These are phyloP conservation scores for Tachysurus vachellii DNA, from an alignment of 2,113 vertebrate genomes.

Conservation along the genomic window DNA sequence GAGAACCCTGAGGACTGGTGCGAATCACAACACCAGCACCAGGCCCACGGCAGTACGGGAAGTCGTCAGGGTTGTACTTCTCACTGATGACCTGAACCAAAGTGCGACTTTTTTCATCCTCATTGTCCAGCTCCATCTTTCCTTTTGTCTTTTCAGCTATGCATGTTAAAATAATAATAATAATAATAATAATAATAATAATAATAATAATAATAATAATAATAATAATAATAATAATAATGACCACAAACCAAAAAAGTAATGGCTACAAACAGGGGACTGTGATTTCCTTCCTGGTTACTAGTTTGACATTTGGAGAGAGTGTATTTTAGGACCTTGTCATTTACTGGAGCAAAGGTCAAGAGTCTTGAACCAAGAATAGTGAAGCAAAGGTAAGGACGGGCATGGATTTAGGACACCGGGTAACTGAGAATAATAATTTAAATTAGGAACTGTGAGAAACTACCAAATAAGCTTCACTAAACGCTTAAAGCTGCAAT, in stretches of 20 bases:
- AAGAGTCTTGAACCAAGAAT: conserved; percentile 1
- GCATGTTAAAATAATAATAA: neutral
- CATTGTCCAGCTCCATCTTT: conserved; percentile 75
- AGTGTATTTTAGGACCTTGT: conserved; percentile 10
- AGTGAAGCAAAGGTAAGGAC: neutral
- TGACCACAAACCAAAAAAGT: neutral
- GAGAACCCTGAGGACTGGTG: conserved; percentile 87
- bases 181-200: too few species aligned
- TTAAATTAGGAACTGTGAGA: neutral
- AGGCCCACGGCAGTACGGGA: conserved; percentile 89
- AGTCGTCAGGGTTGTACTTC: conserved; percentile 96
- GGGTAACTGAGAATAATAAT: neutral
- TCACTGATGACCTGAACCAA: conserved; percentile 94
- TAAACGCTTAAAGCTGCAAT: conserved; percentile 10
- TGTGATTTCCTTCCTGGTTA: neutral
- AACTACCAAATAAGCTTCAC: neutral
- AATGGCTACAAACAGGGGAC: neutral
- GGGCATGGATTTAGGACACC: neutral
- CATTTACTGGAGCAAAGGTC: conserved; percentile 12
- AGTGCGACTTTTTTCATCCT: conserved; percentile 83
- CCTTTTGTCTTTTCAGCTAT: conserved; percentile 37
- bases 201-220: too few species aligned
- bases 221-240: too few species aligned
- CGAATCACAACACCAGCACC: conserved; percentile 88
- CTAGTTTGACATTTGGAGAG: neutral